Conservation (phyloP, 2,113 vertebrate species). For the Malurus cyaneus region DNA sequence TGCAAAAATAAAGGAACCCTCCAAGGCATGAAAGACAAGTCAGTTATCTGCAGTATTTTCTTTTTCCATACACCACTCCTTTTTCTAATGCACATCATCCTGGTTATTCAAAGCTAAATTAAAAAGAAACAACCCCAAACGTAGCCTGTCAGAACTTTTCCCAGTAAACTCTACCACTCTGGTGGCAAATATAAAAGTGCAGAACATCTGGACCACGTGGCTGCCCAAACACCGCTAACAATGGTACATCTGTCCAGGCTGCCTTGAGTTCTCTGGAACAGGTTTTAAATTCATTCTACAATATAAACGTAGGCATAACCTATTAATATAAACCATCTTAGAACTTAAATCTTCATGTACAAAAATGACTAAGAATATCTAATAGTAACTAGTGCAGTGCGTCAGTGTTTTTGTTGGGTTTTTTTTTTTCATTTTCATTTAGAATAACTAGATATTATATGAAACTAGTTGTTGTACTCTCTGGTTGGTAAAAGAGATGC, state of each 20-base stretch:
- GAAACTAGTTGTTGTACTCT: conserved; percentile 80
- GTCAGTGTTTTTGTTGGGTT: conserved; percentile 70
- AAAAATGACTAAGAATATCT: conserved; percentile 87
- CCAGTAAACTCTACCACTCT: conserved; percentile 79
- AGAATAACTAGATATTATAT: conserved; percentile 82
- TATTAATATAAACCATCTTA: conserved; percentile 87
- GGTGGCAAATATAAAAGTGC: conserved; percentile 84
- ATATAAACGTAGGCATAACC: conserved; percentile 87
- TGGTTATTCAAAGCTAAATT: conserved; percentile 75
- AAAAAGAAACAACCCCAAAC: conserved; percentile 64
- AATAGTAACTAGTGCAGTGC: conserved; percentile 87
- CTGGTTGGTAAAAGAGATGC: conserved; percentile 78
- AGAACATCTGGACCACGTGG: conserved; percentile 80
- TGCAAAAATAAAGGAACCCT: conserved; percentile 78
- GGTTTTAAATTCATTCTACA: conserved; percentile 82
- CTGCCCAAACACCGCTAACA: conserved; percentile 82
- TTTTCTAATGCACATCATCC: conserved; percentile 79
- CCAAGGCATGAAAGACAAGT: conserved; percentile 75
- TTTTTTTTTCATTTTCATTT: conserved; percentile 66
- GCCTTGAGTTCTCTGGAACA: conserved; percentile 77
- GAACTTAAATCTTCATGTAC: conserved; percentile 87
- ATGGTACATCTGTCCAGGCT: conserved; percentile 80
- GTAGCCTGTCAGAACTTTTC: conserved; percentile 74
- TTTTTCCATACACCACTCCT: conserved; percentile 68
- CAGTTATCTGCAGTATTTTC: conserved; percentile 71